Evolutionary conservation across 2,797 vertebrate species (phyloP).

Genomic region (Crocodylus rhombifer): DNA sequence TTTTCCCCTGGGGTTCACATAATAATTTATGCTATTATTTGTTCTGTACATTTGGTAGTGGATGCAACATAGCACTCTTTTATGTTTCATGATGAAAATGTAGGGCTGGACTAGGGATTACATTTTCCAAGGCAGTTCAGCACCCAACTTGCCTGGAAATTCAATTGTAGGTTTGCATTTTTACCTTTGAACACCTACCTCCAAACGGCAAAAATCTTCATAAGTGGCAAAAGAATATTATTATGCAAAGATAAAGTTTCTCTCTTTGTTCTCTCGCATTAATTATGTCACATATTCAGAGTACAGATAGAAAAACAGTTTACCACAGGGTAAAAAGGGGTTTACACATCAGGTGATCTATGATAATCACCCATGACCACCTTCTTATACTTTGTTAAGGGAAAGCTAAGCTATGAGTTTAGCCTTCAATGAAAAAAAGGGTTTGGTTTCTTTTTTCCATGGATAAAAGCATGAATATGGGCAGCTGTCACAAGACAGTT

Average conservation of each 20-base stretch:
- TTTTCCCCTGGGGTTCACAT: neutral
- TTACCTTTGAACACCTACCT: neutral
- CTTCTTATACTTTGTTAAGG: neutral
- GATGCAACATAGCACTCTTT: neutral
- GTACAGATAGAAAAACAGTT: too few species aligned
- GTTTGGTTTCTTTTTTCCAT: neutral
- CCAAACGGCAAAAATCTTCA: neutral
- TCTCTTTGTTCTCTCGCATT: too few species aligned
- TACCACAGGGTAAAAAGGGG: too few species aligned
- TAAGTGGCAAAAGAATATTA: too few species aligned
- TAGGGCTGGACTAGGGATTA: neutral
- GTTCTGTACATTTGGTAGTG: neutral
- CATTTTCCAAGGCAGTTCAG: neutral
- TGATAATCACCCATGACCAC: too few species aligned
- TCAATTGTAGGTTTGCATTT: neutral
- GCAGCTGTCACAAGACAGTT: neutral
- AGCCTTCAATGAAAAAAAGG: neutral
- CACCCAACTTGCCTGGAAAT: neutral
- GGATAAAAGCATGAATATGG: rapidly evolving
- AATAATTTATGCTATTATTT: neutral
- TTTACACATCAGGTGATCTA: too few species aligned
- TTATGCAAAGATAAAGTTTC: too few species aligned
- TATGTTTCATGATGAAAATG: neutral
- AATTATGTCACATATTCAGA: too few species aligned
- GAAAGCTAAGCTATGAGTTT: neutral